phyloP scores from a whole-genome alignment of 2,113 vertebrate genomes.

The Glaucomys volans region DNA sequence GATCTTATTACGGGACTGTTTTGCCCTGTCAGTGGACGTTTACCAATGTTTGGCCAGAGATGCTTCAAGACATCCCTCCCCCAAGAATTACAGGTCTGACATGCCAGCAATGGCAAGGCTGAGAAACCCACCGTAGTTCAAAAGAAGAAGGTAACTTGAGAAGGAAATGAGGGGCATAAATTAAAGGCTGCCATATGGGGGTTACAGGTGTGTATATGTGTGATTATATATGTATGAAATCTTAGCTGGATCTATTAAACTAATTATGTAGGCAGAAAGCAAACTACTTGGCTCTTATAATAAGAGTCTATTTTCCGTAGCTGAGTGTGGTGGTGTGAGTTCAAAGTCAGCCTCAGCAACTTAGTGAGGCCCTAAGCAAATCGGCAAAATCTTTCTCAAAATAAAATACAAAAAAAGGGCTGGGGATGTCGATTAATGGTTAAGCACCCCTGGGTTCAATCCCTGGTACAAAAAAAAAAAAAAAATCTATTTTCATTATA shows the following conservation, averaged over 20 bases:
- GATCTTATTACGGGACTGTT: neutral
- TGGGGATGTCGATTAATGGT: too few species aligned
- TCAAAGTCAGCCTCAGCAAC: too few species aligned
- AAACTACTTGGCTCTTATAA: neutral
- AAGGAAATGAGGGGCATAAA: neutral
- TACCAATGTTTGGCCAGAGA: neutral
- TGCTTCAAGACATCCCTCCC: neutral
- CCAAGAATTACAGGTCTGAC: neutral
- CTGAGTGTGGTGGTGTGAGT: too few species aligned
- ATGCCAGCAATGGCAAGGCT: neutral
- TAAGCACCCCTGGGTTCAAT: too few species aligned
- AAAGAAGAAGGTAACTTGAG: constrained; percentile 15
- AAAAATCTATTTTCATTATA: neutral
- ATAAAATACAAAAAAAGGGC: too few species aligned
- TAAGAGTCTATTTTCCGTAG: neutral
- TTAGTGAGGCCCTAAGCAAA: too few species aligned
- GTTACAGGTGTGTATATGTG: neutral
- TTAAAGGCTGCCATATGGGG: neutral
- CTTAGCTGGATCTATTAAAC: neutral
- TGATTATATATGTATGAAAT: neutral
- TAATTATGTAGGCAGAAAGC: neutral
- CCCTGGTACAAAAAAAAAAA: too few species aligned
- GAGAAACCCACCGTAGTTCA: neutral
- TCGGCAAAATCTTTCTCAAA: too few species aligned
- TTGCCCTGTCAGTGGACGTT: neutral